A percentile compares a stretch with the other conserved stretches of the same genome.
Conservation (phyloP, 2,888 invertebrate genomes). For the Drosophila anomelani region DNA sequence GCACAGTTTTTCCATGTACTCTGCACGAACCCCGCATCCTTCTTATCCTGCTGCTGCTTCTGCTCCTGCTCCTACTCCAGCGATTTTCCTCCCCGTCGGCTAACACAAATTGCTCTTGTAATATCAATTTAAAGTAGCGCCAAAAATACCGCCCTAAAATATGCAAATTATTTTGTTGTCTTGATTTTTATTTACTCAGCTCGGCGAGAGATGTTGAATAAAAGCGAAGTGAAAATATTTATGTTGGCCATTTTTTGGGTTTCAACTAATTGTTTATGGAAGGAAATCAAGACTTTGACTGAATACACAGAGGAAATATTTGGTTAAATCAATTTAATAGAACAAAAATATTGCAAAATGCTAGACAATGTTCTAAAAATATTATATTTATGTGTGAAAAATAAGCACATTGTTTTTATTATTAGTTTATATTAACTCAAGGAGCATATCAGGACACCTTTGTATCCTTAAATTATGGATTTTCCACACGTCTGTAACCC, state of each 20-base stretch:
- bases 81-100: constrained; percentile 14
- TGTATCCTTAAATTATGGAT: not conserved
- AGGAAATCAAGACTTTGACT: constrained; percentile 1
- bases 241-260: constrained; percentile 5
- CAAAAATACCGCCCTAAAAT: constrained; percentile 71
- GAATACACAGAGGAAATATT: not conserved
- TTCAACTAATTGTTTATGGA: constrained; percentile 16
- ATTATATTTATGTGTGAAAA: not conserved
- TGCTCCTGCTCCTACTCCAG: not conserved
- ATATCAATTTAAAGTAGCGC: constrained; percentile 72
- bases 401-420: too few relatives aligned
- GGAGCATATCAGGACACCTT: not conserved
- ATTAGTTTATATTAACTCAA: not conserved
- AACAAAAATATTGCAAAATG: too few relatives aligned
- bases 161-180: constrained; percentile 68
- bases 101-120: constrained; percentile 71
- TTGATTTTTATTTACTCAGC: constrained; percentile 46
- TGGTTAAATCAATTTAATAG: not conserved
- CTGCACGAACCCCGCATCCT: not conserved
- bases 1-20: constrained; percentile 71
- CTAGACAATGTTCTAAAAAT: too few relatives aligned
- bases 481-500: constrained; percentile 2
- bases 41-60: too few relatives aligned
- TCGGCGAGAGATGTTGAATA: not conserved
- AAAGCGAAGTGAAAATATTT: constrained; percentile 4